phyloP scores from a whole-genome alignment of 1,140 invertebrate species.

The Tenebrio molitor region DNA sequence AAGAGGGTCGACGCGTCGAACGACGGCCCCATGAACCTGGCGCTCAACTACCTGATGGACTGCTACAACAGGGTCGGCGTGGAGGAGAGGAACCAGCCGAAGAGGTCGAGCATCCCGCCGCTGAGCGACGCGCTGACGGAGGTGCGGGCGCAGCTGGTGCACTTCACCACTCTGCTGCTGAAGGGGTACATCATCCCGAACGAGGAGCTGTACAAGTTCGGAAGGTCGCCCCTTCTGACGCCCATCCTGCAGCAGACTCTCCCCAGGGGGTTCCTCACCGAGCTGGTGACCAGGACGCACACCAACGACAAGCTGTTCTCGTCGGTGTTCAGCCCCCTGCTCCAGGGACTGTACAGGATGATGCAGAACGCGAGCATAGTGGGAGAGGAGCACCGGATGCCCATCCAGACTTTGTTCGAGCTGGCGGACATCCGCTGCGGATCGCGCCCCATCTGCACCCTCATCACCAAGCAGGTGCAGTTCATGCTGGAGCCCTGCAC shows the following conservation, averaged over 20 bases:
- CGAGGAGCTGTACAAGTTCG: conserved; percentile 34
- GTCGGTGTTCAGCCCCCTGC: conserved; percentile 79
- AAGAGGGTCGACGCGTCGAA: conserved; percentile 62
- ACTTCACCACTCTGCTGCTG: conserved; percentile 73
- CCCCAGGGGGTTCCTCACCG: conserved; percentile 77
- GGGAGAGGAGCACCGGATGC: conserved; percentile 78
- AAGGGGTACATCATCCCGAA: conserved; percentile 65
- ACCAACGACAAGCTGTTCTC: conserved; percentile 71
- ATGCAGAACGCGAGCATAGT: conserved; percentile 81
- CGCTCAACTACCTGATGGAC: conserved; percentile 75
- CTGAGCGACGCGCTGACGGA: conserved; percentile 71
- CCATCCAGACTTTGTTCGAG: conserved; percentile 74
- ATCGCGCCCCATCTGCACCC: conserved; percentile 81
- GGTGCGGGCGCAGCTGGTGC: conserved; percentile 75
- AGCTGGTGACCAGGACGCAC: conserved; percentile 74
- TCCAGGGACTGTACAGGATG: conserved; percentile 77
- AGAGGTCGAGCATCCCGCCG: conserved; percentile 73
- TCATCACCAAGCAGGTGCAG: conserved; percentile 81
- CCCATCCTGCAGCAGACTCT: conserved; percentile 76
- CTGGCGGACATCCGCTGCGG: conserved; percentile 79
- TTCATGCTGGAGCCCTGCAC: conserved; percentile 83
- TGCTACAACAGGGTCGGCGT: conserved; percentile 77
- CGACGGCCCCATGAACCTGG: conserved; percentile 66
- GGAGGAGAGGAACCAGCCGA: conserved; percentile 81
- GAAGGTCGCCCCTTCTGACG: conserved; percentile 70